Percentiles rank a stretch among this genome's conserved stretches.
Conservation (phyloP, 2,888 invertebrate species). For the Xestia xanthographa region DNA sequence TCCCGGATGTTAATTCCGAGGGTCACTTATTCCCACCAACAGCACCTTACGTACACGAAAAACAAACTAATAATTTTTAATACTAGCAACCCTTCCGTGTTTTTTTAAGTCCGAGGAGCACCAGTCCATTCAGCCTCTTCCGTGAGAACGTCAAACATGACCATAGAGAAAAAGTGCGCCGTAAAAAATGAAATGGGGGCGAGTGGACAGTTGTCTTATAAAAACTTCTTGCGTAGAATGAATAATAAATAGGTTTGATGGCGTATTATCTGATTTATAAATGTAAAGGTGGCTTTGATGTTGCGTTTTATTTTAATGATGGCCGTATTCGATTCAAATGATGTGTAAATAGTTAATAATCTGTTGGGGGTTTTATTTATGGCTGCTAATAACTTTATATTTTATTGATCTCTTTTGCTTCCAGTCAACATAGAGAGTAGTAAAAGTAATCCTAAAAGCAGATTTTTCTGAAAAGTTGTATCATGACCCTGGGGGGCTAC, state of each 20-base stretch:
- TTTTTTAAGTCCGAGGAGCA: constrained; percentile 78
- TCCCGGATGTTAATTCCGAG: constrained; percentile 86
- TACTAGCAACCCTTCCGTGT: constrained; percentile 88
- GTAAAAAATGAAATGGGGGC: constrained; percentile 84
- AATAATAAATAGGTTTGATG: constrained; percentile 81
- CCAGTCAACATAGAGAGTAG: not conserved
- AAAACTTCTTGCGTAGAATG: constrained; percentile 81
- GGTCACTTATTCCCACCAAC: constrained; percentile 89
- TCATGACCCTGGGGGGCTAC: not conserved
- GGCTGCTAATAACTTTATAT: constrained; percentile 40
- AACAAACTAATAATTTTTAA: constrained; percentile 88
- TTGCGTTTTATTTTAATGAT: constrained; percentile 62
- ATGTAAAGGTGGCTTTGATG: constrained; percentile 74
- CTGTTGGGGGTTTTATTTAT: constrained; percentile 29
- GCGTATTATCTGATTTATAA: constrained; percentile 80
- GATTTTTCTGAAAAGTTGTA: too few species aligned
- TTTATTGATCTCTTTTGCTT: constrained; percentile 2
- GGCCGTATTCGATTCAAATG: constrained; percentile 48
- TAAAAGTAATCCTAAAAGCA: not conserved
- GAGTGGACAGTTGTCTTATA: constrained; percentile 87
- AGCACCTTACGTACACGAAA: constrained; percentile 82
- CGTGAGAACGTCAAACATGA: constrained; percentile 89
- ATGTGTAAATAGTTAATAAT: constrained; percentile 59
- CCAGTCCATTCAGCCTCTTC: constrained; percentile 87
- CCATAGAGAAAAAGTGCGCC: constrained; percentile 82